Evolutionary conservation across 2,888 invertebrate species (phyloP).

Genomic region (Leucophenga maculata): DNA sequence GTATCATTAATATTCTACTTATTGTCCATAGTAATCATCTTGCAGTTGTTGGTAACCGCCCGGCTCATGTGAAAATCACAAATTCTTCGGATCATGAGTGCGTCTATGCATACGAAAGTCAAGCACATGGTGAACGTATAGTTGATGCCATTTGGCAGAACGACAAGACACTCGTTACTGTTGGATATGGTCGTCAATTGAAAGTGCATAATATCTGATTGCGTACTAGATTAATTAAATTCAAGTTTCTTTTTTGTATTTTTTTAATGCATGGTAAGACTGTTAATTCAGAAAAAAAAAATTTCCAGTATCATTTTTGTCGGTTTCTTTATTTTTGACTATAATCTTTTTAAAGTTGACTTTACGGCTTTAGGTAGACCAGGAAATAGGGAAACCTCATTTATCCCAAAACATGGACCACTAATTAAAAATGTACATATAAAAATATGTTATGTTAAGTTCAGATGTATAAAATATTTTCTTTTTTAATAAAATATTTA

Average conservation of each 20-base stretch:
- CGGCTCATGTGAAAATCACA: slow-evolving; percentile 43
- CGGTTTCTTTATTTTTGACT: too few relatives aligned
- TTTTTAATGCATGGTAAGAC: too few relatives aligned
- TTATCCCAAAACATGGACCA: too few relatives aligned
- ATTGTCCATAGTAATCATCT: slow-evolving; percentile 40
- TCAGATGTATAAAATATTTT: neutral
- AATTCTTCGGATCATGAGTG: slow-evolving; percentile 31
- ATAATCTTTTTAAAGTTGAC: too few relatives aligned
- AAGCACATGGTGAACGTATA: slow-evolving; percentile 28
- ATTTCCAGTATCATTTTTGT: too few relatives aligned
- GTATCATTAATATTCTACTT: neutral
- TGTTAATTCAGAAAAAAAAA: too few relatives aligned
- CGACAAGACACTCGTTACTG: slow-evolving; percentile 47
- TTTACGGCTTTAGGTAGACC: too few relatives aligned
- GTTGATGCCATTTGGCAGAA: slow-evolving; percentile 50
- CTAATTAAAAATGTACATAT: too few relatives aligned
- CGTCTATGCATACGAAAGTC: slow-evolving; percentile 40
- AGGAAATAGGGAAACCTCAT: too few relatives aligned
- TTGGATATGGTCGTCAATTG: slow-evolving; percentile 51
- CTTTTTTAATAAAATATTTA: too few relatives aligned
- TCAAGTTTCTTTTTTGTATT: too few relatives aligned
- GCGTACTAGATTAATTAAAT: neutral
- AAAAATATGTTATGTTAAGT: slow-evolving; percentile 6
- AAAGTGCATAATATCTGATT: slow-evolving; percentile 41
- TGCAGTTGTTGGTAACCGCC: slow-evolving; percentile 52